Conservation (phyloP, 2,797 vertebrate genomes). For the Semaprochilodus insignis region DNA sequence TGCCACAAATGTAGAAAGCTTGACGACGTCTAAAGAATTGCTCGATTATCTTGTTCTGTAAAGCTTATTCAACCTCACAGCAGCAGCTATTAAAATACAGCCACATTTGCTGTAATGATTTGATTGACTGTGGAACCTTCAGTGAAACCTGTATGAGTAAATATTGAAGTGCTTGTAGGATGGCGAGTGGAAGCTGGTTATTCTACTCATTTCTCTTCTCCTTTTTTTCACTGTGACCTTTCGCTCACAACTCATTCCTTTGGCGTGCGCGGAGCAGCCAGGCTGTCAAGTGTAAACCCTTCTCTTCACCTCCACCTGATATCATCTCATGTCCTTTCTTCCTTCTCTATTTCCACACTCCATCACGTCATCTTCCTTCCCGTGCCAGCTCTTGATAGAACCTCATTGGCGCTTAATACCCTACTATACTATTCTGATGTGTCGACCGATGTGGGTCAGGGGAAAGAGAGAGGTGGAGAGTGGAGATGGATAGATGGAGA, state of each 20-base stretch:
- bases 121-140: background rate
- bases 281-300: constrained; percentile 21
- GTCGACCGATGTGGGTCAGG: background rate
- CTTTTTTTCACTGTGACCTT: constrained; percentile 1
- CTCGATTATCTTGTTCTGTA: too few relatives aligned
- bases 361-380: constrained; percentile 3
- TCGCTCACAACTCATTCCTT: background rate
- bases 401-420: background rate
- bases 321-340: background rate
- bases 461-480: constrained; percentile 3
- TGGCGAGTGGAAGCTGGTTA: background rate
- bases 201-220: background rate
- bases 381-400: background rate
- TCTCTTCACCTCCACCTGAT: constrained; percentile 15
- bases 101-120: too few relatives aligned
- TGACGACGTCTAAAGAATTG: too few relatives aligned
- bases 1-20: too few relatives aligned
- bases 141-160: background rate
- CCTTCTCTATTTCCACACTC: background rate
- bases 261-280: background rate
- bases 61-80: too few relatives aligned
- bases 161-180: background rate
- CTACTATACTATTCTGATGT: background rate
- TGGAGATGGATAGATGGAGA: background rate
- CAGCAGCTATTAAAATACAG: too few relatives aligned